Conservation (phyloP, 1,140 invertebrate species). For the Luehdorfia chinensis region DNA sequence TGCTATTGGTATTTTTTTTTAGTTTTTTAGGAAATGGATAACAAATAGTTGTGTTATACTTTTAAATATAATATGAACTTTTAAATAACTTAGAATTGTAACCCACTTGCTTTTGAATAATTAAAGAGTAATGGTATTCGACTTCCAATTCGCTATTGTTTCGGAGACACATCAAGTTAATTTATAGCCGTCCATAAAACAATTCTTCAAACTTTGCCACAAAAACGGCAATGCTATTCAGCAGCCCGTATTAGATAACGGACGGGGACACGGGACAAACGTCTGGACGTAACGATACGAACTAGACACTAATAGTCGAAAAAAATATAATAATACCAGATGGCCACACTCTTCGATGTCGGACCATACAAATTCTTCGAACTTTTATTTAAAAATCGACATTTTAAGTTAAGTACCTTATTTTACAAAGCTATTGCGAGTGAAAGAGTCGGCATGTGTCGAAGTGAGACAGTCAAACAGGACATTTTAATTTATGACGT, state of each 20-base stretch:
- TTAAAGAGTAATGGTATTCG: slow-evolving; percentile 29
- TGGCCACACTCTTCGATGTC: slow-evolving; percentile 41
- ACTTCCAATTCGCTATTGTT: slow-evolving; percentile 33
- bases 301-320: slow-evolving; percentile 45
- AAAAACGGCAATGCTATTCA: slow-evolving; percentile 61
- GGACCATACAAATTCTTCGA: slow-evolving; percentile 52
- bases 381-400: slow-evolving; percentile 56
- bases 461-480: slow-evolving; percentile 45
- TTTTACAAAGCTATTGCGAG: slow-evolving; percentile 46
- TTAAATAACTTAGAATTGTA: too few relatives aligned
- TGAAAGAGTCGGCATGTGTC: slow-evolving; percentile 38
- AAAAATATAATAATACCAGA: slow-evolving; percentile 68
- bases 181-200: slow-evolving; percentile 70
- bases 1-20: too few relatives aligned
- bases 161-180: slow-evolving; percentile 37
- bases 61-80: too few relatives aligned
- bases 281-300: slow-evolving; percentile 60
- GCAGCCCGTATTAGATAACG: slow-evolving; percentile 54
- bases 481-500: slow-evolving; percentile 72
- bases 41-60: too few relatives aligned
- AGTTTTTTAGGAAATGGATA: too few relatives aligned
- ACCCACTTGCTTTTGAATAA: neutral
- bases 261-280: slow-evolving; percentile 63
- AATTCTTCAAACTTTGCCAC: slow-evolving; percentile 68
- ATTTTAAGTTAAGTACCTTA: slow-evolving; percentile 69